phyloP scores from a whole-genome alignment of 2,797 vertebrate species.

The Taeniopygia guttata region DNA sequence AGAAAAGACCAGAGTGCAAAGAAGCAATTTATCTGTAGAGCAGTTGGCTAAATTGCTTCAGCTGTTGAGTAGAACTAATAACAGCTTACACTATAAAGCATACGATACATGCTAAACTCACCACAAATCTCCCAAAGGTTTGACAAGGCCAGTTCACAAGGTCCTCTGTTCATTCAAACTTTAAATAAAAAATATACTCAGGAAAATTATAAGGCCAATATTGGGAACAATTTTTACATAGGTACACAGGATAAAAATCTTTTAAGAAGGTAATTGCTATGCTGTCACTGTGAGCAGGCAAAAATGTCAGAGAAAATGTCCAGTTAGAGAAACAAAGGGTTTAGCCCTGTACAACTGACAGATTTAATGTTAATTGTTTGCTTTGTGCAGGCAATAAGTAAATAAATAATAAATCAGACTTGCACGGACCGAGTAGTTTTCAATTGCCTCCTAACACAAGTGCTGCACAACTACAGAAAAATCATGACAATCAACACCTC shows the following conservation, averaged over 20 bases:
- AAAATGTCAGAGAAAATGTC: not conserved
- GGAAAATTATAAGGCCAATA: not conserved
- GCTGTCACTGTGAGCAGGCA: not conserved
- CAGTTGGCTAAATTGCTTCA: constrained; percentile 25
- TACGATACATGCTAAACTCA: not conserved
- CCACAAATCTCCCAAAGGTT: not conserved
- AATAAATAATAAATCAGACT: not conserved
- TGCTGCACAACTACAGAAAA: not conserved
- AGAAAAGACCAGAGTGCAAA: not conserved
- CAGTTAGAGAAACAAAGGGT: not conserved
- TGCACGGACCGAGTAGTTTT: not conserved
- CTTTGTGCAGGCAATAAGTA: not conserved
- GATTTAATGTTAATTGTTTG: not conserved
- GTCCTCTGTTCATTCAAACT: not conserved
- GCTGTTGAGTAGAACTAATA: constrained; percentile 7
- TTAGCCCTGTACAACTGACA: not conserved
- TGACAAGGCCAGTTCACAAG: not conserved
- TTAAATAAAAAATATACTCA: not conserved
- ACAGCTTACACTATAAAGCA: not conserved
- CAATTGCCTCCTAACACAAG: not conserved
- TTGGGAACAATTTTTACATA: not conserved
- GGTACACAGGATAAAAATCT: not conserved
- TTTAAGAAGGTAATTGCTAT: not conserved
- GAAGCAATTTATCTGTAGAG: not conserved
- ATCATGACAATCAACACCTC: not conserved